A percentile compares a stretch with the other conserved stretches of the same genome.
phyloP scores from a whole-genome alignment of 1,140 invertebrate species.

The Apis florea region DNA sequence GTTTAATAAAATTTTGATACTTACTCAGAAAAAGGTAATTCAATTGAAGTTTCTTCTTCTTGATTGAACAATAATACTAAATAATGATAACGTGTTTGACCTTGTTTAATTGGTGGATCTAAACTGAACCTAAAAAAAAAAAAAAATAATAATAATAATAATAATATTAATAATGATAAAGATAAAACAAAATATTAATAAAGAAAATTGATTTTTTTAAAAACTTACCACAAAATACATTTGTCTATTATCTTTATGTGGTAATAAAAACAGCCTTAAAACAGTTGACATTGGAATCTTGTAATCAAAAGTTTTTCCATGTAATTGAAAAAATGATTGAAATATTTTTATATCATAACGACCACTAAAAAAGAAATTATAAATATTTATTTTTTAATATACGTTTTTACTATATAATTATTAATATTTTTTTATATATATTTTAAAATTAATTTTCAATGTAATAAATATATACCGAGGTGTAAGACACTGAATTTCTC shows the following conservation, averaged over 20 bases:
- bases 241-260: constrained; percentile 98
- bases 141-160: constrained; percentile 22
- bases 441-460: background rate
- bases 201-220: background rate
- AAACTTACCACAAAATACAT: constrained; percentile 97
- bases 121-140: constrained; percentile 85
- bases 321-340: constrained; percentile 97
- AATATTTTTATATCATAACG: constrained; percentile 99
- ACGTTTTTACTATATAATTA: background rate
- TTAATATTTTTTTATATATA: background rate
- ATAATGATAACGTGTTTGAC: constrained; percentile 98
- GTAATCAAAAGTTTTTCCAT: constrained; percentile 99
- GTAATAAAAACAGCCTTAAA: constrained; percentile 95
- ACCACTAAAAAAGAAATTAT: constrained; percentile 86
- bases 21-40: constrained; percentile 95
- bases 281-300: constrained; percentile 99
- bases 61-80: constrained; percentile 96
- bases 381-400: background rate
- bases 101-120: constrained; percentile 99
- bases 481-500: constrained; percentile 98
- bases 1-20: constrained; percentile 61
- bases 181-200: constrained; percentile 25
- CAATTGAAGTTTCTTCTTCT: constrained; percentile 96
- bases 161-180: background rate
- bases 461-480: constrained; percentile 86